These are phyloP conservation scores for Agonum fuliginosum DNA, from an alignment of 2,888 invertebrate genomes.

Conservation along the genomic window DNA sequence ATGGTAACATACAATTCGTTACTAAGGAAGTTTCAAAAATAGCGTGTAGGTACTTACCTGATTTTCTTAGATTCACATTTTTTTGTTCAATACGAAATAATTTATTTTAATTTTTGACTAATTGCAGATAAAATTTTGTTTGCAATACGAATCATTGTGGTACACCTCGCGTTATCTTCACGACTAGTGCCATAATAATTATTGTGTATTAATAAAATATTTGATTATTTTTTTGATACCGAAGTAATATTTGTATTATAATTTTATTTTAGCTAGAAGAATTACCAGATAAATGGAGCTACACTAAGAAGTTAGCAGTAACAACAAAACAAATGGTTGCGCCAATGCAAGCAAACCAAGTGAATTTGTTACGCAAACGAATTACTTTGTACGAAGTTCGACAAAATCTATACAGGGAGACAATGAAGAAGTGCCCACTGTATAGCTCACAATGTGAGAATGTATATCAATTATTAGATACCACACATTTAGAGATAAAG, in stretches of 20 bases:
- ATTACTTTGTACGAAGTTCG: constrained; percentile 87
- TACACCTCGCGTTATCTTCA: too few relatives aligned
- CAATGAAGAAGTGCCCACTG: constrained; percentile 78
- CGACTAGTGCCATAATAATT: too few relatives aligned
- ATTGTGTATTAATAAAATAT: too few relatives aligned
- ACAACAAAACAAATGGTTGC: constrained; percentile 90
- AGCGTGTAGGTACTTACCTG: too few relatives aligned
- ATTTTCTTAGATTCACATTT: too few relatives aligned
- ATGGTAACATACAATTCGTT: too few relatives aligned
- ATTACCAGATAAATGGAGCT: constrained; percentile 91
- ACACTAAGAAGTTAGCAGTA: constrained; percentile 88
- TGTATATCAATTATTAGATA: constrained; percentile 82
- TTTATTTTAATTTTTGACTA: too few relatives aligned
- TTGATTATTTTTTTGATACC: constrained; percentile 25
- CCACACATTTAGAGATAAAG: constrained; percentile 79
- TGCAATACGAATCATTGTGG: too few relatives aligned
- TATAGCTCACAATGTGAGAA: constrained; percentile 79
- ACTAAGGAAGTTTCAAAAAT: too few relatives aligned
- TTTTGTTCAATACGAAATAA: too few relatives aligned
- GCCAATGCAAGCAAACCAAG: constrained; percentile 92
- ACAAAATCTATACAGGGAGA: constrained; percentile 84
- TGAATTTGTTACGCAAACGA: constrained; percentile 88
- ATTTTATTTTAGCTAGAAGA: constrained; percentile 76
- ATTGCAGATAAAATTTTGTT: too few relatives aligned
- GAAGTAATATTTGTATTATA: background rate